Base-by-base conservation (phyloP, 2,888 invertebrate species). In the Tetrapedia diversipes region DNA sequence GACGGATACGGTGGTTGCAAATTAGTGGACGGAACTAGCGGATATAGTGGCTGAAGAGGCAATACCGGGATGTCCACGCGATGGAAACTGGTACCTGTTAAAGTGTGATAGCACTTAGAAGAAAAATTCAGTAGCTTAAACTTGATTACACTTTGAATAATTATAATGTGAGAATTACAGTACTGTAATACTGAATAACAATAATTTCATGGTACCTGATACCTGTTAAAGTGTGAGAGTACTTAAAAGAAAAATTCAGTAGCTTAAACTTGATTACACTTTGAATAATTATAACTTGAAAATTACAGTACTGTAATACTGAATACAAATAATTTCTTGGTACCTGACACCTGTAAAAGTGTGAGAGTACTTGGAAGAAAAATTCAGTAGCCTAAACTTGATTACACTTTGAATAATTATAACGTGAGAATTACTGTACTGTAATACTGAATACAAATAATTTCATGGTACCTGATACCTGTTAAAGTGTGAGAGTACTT, bases 401-500 rank as follows among this genome's bases (percentile, higher is more conserved):
- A n/a, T n/a, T n/a, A n/a, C n/a, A n/a, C n/a, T n/a, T n/a, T n/a
- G n/a, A n/a, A n/a, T n/a, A n/a, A n/a, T n/a, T n/a, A n/a, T n/a
- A n/a, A n/a, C n/a, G n/a, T n/a, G n/a, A n/a, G n/a, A n/a, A n/a
- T n/a, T n/a, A n/a, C n/a, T n/a, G n/a, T n/a, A n/a, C n/a, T n/a
- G n/a, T n/a, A n/a, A n/a, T n/a, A n/a, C n/a, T n/a, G n/a, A n/a
- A n/a, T n/a, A n/a, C n/a, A n/a, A n/a, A n/a, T n/a, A n/a, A n/a
- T n/a, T n/a, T n/a, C n/a, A 4, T 51, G 53, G n/a, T 68, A n/a
- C 29, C 32, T 29, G 7, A 39, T 39, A 32, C 43, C 77, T 77
- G 63, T 32, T 49, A 2, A 60, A 54, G 43, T n/a, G n/a, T 47
- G n/a, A 41, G 4, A 14, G 0, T 10, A 11, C 11, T 22, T 11